Percentiles rank a stretch among this genome's conserved stretches.
Conservation (phyloP, 2,797 vertebrate genomes). For the Sebastes dallii region DNA sequence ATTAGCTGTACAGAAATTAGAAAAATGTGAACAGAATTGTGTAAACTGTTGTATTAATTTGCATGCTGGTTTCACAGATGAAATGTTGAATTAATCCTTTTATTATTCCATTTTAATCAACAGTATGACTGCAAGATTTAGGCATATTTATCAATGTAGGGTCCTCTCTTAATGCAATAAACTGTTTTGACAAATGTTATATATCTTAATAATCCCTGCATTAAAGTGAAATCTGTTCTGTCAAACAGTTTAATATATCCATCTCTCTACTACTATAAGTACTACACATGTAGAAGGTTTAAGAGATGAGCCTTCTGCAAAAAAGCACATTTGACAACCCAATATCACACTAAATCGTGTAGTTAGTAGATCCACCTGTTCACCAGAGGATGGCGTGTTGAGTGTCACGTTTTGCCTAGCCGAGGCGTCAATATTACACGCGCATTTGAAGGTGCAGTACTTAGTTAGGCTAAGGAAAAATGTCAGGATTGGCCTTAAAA, state of each 20-base stretch:
- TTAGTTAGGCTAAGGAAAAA: too few relatives aligned
- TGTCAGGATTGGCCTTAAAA: too few relatives aligned
- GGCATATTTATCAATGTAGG: slow-evolving; percentile 7
- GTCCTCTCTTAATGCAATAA: neutral
- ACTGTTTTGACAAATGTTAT: slow-evolving; percentile 21
- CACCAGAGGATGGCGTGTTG: too few relatives aligned
- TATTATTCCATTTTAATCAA: slow-evolving; percentile 15
- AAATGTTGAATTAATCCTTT: slow-evolving; percentile 19
- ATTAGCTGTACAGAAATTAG: slow-evolving; percentile 38
- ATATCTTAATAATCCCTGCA: slow-evolving; percentile 13
- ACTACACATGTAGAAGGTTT: neutral
- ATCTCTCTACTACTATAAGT: slow-evolving; percentile 16
- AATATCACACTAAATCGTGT: rapidly evolving
- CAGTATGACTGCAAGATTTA: neutral
- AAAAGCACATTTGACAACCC: neutral
- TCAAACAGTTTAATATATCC: slow-evolving; percentile 19
- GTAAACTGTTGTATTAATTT: slow-evolving; percentile 9
- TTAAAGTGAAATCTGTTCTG: slow-evolving; percentile 11
- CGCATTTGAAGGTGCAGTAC: rapidly evolving
- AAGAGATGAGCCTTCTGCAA: slow-evolving; percentile 12
- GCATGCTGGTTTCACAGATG: neutral
- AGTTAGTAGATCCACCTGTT: too few relatives aligned
- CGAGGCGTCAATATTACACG: rapidly evolving
- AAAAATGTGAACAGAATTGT: slow-evolving; percentile 8
- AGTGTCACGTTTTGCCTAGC: too few relatives aligned